A percentile compares a stretch with the other conserved stretches of the same genome.
Evolutionary conservation across 2,797 vertebrate genomes (phyloP).

Genomic region (Notoglanidium macrostoma): DNA sequence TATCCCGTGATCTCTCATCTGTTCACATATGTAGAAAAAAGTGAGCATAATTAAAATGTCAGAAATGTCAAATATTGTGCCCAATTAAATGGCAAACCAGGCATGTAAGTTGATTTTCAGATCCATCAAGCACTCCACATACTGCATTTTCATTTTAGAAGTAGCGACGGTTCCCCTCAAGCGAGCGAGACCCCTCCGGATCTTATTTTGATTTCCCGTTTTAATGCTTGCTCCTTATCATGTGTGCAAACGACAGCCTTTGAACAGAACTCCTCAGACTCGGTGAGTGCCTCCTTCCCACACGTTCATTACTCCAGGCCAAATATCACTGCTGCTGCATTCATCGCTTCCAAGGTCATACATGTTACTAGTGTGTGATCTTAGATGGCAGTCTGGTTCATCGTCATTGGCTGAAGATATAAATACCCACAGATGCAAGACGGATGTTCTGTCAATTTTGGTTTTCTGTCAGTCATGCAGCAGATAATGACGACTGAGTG

Average conservation of each 20-base stretch:
- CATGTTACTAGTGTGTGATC: neutral
- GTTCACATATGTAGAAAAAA: conserved; percentile 50
- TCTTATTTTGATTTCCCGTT: conserved; percentile 30
- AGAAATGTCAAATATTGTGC: conserved; percentile 58
- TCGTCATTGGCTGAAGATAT: neutral
- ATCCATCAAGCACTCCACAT: conserved; percentile 50
- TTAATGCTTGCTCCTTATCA: conserved; percentile 20
- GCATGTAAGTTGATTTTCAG: conserved; percentile 57
- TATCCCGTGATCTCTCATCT: conserved; percentile 51
- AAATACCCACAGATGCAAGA: neutral
- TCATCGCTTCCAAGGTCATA: neutral
- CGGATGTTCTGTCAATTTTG: neutral
- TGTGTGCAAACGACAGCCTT: neutral
- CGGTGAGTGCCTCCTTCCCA: neutral
- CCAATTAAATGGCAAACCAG: conserved; percentile 62
- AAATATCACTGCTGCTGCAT: neutral
- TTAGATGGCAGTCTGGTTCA: neutral
- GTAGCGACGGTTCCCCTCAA: conserved; percentile 10
- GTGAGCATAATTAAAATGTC: conserved; percentile 60
- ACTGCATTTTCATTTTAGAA: conserved; percentile 43
- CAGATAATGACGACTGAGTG: neutral
- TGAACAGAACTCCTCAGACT: neutral
- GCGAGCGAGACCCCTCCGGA: conserved; percentile 20
- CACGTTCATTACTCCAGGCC: conserved; percentile 14
- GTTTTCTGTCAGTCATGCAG: conserved; percentile 7